Conservation (phyloP, 1,140 invertebrate species). For the silkworm (Bombyx mori) region DNA sequence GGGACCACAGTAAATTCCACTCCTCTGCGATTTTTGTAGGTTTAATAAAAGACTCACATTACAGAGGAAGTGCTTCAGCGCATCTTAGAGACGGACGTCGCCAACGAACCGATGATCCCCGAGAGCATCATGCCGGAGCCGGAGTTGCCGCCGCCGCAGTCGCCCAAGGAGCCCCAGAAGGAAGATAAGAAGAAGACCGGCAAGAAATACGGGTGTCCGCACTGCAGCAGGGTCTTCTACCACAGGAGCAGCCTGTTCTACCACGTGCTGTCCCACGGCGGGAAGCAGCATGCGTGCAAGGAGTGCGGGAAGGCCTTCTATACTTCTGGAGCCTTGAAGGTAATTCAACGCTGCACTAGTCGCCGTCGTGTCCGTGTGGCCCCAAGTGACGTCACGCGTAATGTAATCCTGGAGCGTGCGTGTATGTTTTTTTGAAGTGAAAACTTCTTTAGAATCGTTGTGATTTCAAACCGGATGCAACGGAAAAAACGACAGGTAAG, state of each 20-base stretch:
- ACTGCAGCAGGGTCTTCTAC: conserved; percentile 82
- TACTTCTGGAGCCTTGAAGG: conserved; percentile 83
- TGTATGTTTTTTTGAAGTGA: background rate
- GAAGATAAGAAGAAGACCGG: conserved; percentile 13
- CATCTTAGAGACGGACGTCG: conserved; percentile 57
- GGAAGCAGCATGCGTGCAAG: conserved; percentile 83
- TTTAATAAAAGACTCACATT: background rate
- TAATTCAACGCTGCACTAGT: conserved; percentile 28
- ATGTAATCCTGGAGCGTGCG: conserved; percentile 1
- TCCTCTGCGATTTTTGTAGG: too few species aligned
- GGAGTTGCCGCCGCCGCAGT: conserved; percentile 2
- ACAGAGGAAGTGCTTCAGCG: conserved; percentile 53
- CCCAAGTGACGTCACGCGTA: conserved; percentile 4
- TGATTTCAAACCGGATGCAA: too few species aligned
- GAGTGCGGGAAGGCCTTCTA: conserved; percentile 88
- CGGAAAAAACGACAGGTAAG: too few species aligned
- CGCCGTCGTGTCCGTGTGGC: background rate
- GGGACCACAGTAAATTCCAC: too few species aligned
- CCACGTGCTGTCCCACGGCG: conserved; percentile 85
- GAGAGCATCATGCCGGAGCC: conserved; percentile 33
- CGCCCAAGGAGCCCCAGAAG: background rate
- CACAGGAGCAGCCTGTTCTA: conserved; percentile 89
- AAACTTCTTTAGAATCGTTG: too few species aligned
- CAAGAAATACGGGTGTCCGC: conserved; percentile 44
- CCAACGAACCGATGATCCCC: conserved; percentile 40